Evolutionary conservation across 92 coral and sea anemone species (phyloP), one percentile per base, ranked within the genome.

Genomic region (Paragorgia papillata): DNA sequence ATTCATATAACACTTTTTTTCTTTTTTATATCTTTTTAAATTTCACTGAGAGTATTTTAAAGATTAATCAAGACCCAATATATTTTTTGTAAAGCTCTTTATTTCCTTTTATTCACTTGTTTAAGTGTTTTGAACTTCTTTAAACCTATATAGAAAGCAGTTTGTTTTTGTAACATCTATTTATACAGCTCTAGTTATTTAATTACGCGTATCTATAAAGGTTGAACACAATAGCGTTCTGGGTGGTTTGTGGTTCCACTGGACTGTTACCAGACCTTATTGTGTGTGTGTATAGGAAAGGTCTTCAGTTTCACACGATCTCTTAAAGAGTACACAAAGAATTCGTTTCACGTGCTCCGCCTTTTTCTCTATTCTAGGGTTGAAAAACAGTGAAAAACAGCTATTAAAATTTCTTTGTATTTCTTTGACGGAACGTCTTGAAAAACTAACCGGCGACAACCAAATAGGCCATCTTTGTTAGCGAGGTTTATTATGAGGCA

Each of bases 251-350:
- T n/a, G n/a, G n/a, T n/a, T n/a, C n/a, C n/a, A n/a, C n/a, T n/a
- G n/a, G n/a, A n/a, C n/a, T n/a, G n/a, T n/a, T n/a, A n/a, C n/a
- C n/a, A n/a, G n/a, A n/a, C n/a, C n/a, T n/a, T n/a, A 37, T 10
- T 37, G 43, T 37, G 43, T 37, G n/a, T n/a, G n/a, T 37, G 43
- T 37, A 37, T 10, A 10, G 43, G 10, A 37, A 10, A 37, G 4
- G 43, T 10, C 10, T 37, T n/a, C n/a, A n/a, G n/a, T 37, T 66
- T 66, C 73, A 24, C 73, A 66, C 73, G 73, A 40, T 31, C 56
- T 1, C 56, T 43, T 43, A 9, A 19, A 7, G 29, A 4, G 31
- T 53, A 66, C 73, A 66, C 55, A 66, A 43, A 66, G 56, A 43
- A 43, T 9, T 33, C 15, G n/a, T 20, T 39, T 21, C 48, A 39